Percentiles rank a stretch among this genome's conserved stretches.
Evolutionary conservation across 2,888 invertebrate species (phyloP).

Genomic region (Mesorhabditis belari): DNA sequence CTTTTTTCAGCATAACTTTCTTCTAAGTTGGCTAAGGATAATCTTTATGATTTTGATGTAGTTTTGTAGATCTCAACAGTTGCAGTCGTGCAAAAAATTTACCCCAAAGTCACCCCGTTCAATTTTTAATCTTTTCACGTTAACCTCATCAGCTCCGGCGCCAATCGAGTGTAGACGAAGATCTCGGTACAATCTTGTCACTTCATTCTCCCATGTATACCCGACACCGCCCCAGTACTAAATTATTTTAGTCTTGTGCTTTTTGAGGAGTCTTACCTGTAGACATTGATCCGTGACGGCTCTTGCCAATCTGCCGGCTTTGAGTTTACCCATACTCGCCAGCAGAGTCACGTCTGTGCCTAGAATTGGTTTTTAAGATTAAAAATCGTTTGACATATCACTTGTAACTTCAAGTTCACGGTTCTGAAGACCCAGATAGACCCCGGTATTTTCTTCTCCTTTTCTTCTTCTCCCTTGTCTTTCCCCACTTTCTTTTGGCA

Average conservation of each 20-base stretch:
- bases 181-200: slow-evolving; percentile 57
- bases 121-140: background rate
- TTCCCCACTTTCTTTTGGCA: no score
- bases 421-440: no score
- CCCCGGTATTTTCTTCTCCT: no score
- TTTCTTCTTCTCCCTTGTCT: no score
- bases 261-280: slow-evolving; percentile 20
- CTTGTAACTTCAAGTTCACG: no score
- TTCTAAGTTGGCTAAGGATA: no score
- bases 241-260: background rate
- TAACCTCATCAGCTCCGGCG: slow-evolving; percentile 62
- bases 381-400: no score
- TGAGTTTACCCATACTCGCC: slow-evolving; percentile 62
- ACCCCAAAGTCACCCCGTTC: background rate
- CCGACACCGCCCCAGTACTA: slow-evolving; percentile 63
- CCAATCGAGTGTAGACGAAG: slow-evolving; percentile 59
- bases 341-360: slow-evolving; percentile 59
- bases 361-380: slow-evolving; percentile 49
- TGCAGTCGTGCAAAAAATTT: no score
- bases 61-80: no score
- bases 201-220: slow-evolving; percentile 57
- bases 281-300: slow-evolving; percentile 59
- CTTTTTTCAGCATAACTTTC: no score
- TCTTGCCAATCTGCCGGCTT: slow-evolving; percentile 58
- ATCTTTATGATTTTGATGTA: no score